Percentiles rank a stretch among this genome's conserved stretches.
Conservation (phyloP, 2,797 vertebrate genomes). For the Enteromius afrohamiltoni region DNA sequence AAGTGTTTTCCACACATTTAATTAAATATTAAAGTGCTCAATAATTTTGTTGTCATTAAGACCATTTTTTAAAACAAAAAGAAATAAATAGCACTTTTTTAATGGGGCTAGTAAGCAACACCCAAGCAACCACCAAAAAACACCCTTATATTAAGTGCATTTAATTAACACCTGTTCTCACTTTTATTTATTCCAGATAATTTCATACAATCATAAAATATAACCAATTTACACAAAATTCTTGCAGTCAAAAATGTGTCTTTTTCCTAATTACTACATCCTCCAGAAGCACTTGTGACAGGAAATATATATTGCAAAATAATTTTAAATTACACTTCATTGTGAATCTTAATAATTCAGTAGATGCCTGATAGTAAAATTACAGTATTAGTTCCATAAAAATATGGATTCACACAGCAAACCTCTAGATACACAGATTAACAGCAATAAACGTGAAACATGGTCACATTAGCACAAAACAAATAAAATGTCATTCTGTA, state of each 20-base stretch:
- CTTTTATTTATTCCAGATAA: neutral
- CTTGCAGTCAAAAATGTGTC: neutral
- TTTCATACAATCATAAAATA: neutral
- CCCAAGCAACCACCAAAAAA: neutral
- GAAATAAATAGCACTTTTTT: neutral
- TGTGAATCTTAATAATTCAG: neutral
- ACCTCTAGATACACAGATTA: slow-evolving; percentile 21
- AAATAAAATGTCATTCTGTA: slow-evolving; percentile 22
- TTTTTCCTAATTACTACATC: neutral
- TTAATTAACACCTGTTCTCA: neutral
- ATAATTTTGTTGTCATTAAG: neutral
- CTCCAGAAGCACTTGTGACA: neutral
- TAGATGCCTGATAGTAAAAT: neutral
- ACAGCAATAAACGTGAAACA: slow-evolving; percentile 33
- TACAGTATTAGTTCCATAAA: neutral
- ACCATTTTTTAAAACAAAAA: neutral
- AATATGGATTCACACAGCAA: neutral
- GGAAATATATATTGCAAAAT: neutral
- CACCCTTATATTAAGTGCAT: neutral
- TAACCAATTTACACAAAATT: neutral
- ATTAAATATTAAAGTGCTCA: neutral
- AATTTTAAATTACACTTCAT: neutral
- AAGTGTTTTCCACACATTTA: slow-evolving; percentile 1
- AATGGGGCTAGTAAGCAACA: neutral
- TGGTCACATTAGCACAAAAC: slow-evolving; percentile 8